Base-by-base conservation (phyloP, 2,888 invertebrate genomes). In the Epinotia nisella region DNA sequence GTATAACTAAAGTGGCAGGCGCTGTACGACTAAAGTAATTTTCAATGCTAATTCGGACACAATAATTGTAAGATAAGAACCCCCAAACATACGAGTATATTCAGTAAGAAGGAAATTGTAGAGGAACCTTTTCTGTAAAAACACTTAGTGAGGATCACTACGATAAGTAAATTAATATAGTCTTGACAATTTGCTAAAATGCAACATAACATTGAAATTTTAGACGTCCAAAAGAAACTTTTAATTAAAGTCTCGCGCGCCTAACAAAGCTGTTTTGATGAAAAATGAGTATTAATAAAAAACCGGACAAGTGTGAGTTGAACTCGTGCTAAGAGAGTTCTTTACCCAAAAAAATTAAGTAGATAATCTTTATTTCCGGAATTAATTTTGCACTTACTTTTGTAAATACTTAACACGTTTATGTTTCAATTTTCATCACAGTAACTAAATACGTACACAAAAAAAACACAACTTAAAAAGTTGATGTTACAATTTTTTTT, bases 161-260 rank as follows among this genome's bases (percentile, higher is more conserved):
- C n/a, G 35, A 17, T 58, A 10, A 35, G 1, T n/a, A 61, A 3
- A 13, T 35, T 35, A 9, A 35, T 35, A 1, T 35, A 35, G 9
- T 9, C 35, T 35, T 35, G 1, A 35, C 29, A 29, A 29, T 29
- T 29, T 19, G n/a, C n/a, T 51, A 7, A 51, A 51, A 51, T n/a
- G n/a, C 51, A 51, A 51, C 51, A 51, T 13, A 51, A n/a, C n/a
- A 29, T 15, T 21, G 19, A 13, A 19, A 39, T 17, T 61, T 39
- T 53, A 53, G 51, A 53, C 29, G 35, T 51, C 17, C 15, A 7
- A 49, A 19, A 5, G 11, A 61, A 55, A 55, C 1, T 53, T 39
- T 53, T 55, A 53, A 65, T 65, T 53, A 39, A 65, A 53, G 35
- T 10, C 15, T 39, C 58, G 58, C n/a, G 49, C 49, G 3, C 55